Evolutionary conservation across 2,797 vertebrate species (phyloP).

Genomic region (Microtus obscurus): DNA sequence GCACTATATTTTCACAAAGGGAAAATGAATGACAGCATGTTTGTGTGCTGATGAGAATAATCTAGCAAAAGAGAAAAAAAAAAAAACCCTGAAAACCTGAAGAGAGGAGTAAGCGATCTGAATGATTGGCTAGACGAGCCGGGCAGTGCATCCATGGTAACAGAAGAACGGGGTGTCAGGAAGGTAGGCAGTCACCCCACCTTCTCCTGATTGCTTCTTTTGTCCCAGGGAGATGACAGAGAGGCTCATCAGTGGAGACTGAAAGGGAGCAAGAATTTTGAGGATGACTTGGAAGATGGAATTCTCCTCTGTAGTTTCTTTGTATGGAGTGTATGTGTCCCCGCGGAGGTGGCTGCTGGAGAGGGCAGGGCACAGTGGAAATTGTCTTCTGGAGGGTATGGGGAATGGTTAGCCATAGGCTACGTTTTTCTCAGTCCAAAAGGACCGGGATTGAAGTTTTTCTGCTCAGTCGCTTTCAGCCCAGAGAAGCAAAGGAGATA

Average conservation of each 20-base stretch:
- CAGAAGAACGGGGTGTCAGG: not conserved
- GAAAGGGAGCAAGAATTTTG: not conserved
- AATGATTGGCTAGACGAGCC: not conserved
- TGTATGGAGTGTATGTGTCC: not conserved
- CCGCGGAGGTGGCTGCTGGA: not conserved
- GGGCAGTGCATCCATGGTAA: not conserved
- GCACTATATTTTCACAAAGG: not conserved
- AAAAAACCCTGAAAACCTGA: not conserved
- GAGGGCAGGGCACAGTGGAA: not conserved
- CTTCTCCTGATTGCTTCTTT: not conserved
- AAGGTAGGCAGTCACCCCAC: not conserved
- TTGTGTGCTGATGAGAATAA: not conserved
- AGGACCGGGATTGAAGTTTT: not conserved
- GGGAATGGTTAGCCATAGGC: not conserved
- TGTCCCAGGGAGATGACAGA: not conserved
- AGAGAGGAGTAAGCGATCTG: not conserved
- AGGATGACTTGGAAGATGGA: constrained; percentile 7
- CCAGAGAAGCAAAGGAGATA: not conserved
- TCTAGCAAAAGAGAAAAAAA: not conserved
- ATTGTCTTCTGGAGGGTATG: not conserved
- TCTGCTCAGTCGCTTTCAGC: not conserved
- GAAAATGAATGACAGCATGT: not conserved
- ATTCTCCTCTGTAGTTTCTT: not conserved
- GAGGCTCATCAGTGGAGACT: not conserved
- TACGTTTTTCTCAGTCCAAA: not conserved